Evolutionary conservation across 2,113 vertebrate genomes (phyloP).

Genomic region (Oreotrochilus melanogaster): DNA sequence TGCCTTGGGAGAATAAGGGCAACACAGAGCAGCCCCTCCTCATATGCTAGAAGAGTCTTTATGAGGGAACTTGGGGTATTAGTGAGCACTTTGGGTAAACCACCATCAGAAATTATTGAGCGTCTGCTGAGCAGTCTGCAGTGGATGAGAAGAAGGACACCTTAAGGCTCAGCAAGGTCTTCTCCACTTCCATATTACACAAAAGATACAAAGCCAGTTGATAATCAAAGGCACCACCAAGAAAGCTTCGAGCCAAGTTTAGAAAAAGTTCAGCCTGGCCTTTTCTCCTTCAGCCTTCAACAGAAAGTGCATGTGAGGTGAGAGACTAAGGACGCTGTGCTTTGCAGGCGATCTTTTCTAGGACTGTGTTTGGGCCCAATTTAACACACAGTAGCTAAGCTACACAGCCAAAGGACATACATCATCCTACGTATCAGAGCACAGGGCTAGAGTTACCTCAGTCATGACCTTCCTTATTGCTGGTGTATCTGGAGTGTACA

Average conservation of each 20-base stretch:
- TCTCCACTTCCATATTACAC: background rate
- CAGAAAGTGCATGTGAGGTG: background rate
- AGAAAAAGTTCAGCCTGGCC: background rate
- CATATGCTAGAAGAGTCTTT: background rate
- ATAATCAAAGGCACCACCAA: background rate
- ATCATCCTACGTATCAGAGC: background rate
- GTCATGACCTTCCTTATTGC: conserved; percentile 88
- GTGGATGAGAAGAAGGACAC: background rate
- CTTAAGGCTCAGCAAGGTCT: background rate
- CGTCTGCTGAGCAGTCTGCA: background rate
- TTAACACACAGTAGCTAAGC: background rate
- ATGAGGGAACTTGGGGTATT: background rate
- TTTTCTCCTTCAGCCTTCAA: background rate
- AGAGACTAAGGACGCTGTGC: background rate
- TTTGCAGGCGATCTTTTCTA: background rate
- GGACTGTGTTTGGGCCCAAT: background rate
- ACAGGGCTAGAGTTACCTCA: conserved; percentile 81
- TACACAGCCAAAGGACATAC: background rate
- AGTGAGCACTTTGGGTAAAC: background rate
- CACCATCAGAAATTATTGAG: background rate
- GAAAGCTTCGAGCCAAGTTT: background rate
- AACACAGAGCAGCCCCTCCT: background rate
- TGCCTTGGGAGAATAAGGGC: background rate
- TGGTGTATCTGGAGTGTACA: conserved; percentile 93
- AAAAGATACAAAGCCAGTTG: background rate